phyloP scores from a whole-genome alignment of 2,888 invertebrate species.

The Heliothis peltigera region DNA sequence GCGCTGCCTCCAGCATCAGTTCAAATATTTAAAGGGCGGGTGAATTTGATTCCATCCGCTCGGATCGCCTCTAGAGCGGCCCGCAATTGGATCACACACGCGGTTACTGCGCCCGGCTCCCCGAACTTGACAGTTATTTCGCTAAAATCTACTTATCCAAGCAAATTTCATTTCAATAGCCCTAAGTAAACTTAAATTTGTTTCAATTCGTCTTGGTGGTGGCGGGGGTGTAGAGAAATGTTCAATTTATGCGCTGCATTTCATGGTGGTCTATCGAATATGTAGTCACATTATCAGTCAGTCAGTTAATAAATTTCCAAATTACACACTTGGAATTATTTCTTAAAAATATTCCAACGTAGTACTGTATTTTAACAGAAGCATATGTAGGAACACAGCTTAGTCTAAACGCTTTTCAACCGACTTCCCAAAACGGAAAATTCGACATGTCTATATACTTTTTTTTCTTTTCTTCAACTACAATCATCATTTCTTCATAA shows the following conservation, averaged over 20 bases:
- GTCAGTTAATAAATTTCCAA: too few species aligned
- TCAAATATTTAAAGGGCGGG: slow-evolving; percentile 89
- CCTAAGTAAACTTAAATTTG: slow-evolving; percentile 79
- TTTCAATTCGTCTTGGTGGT: slow-evolving; percentile 35
- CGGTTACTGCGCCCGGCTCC: slow-evolving; percentile 74
- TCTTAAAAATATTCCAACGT: too few species aligned
- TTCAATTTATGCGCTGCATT: background rate
- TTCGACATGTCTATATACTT: too few species aligned
- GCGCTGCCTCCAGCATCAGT: slow-evolving; percentile 73
- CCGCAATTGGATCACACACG: slow-evolving; percentile 88
- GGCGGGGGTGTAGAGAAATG: slow-evolving; percentile 3
- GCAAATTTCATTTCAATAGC: slow-evolving; percentile 83
- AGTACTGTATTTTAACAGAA: too few species aligned
- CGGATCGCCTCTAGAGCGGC: slow-evolving; percentile 68
- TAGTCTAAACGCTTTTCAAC: too few species aligned
- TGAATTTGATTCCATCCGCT: slow-evolving; percentile 82
- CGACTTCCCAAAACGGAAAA: too few species aligned
- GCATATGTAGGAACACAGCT: too few species aligned
- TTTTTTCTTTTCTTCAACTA: too few species aligned
- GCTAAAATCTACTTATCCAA: slow-evolving; percentile 81
- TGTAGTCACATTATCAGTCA: too few species aligned
- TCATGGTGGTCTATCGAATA: background rate
- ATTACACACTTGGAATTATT: too few species aligned
- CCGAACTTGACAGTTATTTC: slow-evolving; percentile 75
- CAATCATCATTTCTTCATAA: too few species aligned